Conservation (phyloP, 1,140 invertebrate species). For the Hesperophylax magnus region DNA sequence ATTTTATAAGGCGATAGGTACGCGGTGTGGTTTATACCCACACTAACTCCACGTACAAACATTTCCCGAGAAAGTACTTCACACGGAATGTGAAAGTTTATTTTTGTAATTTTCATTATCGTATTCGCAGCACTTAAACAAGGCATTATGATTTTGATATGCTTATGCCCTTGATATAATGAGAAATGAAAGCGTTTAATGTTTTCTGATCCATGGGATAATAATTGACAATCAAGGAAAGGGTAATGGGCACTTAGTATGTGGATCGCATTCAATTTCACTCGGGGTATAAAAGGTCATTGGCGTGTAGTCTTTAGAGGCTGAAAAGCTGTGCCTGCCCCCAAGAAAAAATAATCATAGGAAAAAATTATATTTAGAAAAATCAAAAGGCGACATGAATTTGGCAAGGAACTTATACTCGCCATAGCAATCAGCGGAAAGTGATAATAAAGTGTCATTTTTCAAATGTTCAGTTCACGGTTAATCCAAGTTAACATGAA, state of each 20-base stretch:
- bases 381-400: too few relatives aligned
- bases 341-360: too few relatives aligned
- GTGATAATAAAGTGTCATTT: too few relatives aligned
- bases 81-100: conserved; percentile 58
- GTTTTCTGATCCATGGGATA: background rate
- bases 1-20: conserved; percentile 35
- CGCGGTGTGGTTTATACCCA: conserved; percentile 3
- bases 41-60: background rate
- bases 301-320: too few relatives aligned
- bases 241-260: background rate
- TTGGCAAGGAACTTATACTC: too few relatives aligned
- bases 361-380: too few relatives aligned
- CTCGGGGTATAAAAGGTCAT: background rate
- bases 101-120: conserved; percentile 34
- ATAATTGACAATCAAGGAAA: background rate
- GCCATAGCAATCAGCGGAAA: too few relatives aligned
- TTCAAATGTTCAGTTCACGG: too few relatives aligned
- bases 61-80: conserved; percentile 56
- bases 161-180: conserved; percentile 9
- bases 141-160: conserved; percentile 12
- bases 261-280: background rate
- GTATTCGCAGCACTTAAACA: background rate
- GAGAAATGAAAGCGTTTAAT: background rate
- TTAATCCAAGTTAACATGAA: too few relatives aligned
- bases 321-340: too few relatives aligned